Base-by-base conservation (phyloP, 2,113 vertebrate genomes). In the zebrafish (Danio rerio) region DNA sequence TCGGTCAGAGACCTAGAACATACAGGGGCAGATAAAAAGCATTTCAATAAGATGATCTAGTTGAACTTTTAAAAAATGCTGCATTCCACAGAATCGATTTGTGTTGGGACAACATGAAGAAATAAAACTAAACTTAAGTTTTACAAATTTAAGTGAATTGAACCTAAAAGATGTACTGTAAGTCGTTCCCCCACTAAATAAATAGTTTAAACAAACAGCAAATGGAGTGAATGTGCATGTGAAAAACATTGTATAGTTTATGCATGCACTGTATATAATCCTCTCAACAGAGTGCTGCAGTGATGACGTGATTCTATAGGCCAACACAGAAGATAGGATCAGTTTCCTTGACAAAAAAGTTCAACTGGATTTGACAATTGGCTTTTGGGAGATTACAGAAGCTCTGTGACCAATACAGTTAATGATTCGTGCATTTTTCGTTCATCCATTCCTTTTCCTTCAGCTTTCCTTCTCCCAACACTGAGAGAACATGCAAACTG, bases 1-100 rank as follows among this genome's bases (percentile, higher is more conserved):
- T 79, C 49, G 66, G 3, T 18, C 61, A 79, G 49, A 53, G 18
- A 68, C 62, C 81, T 77, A 31, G n/a, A 65, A 74, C 20, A 71
- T 1, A 81, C 15, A 62, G 16, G 49, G 11, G 9, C 13, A 62
- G 45, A 21, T 45, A 76, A 31, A 4, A 4, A 5, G 9, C 0
- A 18, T 40, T 56, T 73, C 5, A 42, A 1, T 55, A 5, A 52
- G 68, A 52, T 45, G 6, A 42, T 63, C 31, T 31, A 31, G 31
- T 31, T 31, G 31, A 31, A 31, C 31, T 31, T 31, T 31, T 31
- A 31, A 31, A 31, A 31, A 31, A 31, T 31, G 31, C 31, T 31
- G 31, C 1, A 3, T 31, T 31, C 3, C 31, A 31, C 31, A 31
- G 1, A 31, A 31, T 31, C 31, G 31, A 31, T 31, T 31, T 31